A percentile compares a stretch with the other conserved stretches of the same genome.
These are phyloP conservation scores for Coreius guichenoti DNA, from an alignment of 2,797 vertebrate species.

Conservation along the genomic window DNA sequence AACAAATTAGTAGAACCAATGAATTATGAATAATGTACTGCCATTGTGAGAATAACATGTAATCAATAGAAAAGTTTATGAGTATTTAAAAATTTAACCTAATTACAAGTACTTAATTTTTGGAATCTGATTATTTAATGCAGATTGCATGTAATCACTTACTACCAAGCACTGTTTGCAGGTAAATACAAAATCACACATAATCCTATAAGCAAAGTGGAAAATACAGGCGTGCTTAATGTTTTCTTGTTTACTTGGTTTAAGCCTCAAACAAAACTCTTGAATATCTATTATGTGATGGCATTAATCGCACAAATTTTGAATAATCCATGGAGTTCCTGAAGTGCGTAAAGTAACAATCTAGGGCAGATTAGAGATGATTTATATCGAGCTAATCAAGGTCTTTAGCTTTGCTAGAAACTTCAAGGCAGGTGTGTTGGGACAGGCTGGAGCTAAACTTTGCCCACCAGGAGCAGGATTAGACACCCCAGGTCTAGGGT, in stretches of 20 bases:
- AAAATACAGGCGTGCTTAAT: no score
- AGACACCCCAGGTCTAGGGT: neutral
- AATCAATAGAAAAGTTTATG: no score
- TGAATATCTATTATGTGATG: neutral
- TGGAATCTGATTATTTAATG: no score
- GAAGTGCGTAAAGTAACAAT: neutral
- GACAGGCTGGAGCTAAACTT: neutral
- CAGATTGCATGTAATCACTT: no score
- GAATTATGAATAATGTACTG: no score
- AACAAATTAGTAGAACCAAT: no score
- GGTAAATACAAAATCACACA: slow-evolving; percentile 2
- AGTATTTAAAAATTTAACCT: no score
- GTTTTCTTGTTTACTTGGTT: neutral
- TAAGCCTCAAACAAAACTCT: neutral
- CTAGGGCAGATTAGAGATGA: neutral
- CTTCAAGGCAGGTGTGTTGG: neutral
- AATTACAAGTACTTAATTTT: no score
- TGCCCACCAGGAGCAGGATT: neutral
- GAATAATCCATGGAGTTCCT: neutral
- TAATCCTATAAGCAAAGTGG: neutral
- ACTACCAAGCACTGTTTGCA: no score
- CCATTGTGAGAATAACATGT: no score
- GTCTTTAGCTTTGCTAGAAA: neutral
- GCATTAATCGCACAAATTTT: neutral
- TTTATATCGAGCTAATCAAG: neutral